Evolutionary conservation across 2,113 vertebrate genomes (phyloP).

Genomic region (Zosterops japonicus): DNA sequence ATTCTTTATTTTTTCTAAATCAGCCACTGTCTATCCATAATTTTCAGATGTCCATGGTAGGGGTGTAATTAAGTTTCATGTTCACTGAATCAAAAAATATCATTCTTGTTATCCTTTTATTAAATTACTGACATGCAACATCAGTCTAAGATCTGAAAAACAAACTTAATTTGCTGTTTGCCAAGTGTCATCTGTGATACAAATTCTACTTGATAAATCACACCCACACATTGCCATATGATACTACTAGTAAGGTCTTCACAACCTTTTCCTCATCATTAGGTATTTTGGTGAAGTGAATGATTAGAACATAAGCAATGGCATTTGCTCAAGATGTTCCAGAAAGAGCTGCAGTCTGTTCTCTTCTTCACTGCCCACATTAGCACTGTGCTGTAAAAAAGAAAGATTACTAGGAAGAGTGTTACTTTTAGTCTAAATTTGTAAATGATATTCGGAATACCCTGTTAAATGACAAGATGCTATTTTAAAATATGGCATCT

Average conservation of each 20-base stretch:
- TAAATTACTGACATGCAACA: background rate
- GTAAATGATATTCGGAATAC: background rate
- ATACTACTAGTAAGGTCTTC: background rate
- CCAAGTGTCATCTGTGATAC: background rate
- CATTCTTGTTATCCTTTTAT: background rate
- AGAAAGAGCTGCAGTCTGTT: constrained; percentile 17
- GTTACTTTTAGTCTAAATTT: constrained; percentile 15
- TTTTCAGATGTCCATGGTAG: background rate
- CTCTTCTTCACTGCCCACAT: background rate
- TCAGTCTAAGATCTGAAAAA: background rate
- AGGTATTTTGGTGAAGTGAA: background rate
- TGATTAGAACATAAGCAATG: constrained; percentile 1
- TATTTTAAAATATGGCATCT: background rate
- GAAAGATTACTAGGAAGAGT: background rate
- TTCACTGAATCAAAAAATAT: background rate
- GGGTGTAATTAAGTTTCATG: background rate
- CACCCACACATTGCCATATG: background rate
- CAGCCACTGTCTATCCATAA: background rate
- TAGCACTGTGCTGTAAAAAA: background rate
- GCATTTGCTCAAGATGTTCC: background rate
- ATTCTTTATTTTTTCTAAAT: background rate
- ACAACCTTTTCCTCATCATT: background rate
- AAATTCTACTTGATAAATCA: constrained; percentile 1
- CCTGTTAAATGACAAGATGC: background rate
- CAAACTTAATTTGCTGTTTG: background rate